These are phyloP conservation scores for Cryptoprocta ferox DNA, from an alignment of 2,797 vertebrate species.

Conservation along the genomic window DNA sequence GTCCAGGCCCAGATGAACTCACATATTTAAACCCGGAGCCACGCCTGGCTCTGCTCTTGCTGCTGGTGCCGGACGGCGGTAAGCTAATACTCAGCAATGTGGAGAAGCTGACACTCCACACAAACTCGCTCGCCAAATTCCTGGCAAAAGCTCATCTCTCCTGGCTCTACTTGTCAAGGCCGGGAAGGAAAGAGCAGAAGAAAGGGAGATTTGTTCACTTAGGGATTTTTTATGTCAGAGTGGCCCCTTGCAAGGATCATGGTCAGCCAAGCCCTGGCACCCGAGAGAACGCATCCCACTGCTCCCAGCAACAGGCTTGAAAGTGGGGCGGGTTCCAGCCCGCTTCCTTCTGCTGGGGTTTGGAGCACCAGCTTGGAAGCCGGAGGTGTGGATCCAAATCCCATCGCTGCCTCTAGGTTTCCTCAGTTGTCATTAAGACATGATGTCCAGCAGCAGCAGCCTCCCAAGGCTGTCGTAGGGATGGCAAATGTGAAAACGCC, in stretches of 20 bases:
- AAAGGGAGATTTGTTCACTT: neutral
- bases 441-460: no score
- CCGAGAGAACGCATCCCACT: accelerated
- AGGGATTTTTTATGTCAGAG: neutral
- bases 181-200: neutral
- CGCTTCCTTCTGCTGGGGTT: neutral
- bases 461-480: neutral
- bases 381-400: neutral
- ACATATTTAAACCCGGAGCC: slow-evolving; percentile 70
- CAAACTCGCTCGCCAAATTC: neutral
- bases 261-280: neutral
- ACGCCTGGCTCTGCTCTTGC: slow-evolving; percentile 15
- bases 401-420: neutral
- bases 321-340: neutral
- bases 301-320: neutral
- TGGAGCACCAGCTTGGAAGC: neutral
- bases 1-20: slow-evolving; percentile 74
- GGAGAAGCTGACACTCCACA: slow-evolving; percentile 44
- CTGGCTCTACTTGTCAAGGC: neutral
- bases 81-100: slow-evolving; percentile 57
- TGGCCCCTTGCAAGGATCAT: neutral
- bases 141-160: neutral
- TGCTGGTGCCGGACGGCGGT: slow-evolving; percentile 11
- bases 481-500: neutral
- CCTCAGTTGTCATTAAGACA: neutral